Base-by-base conservation (phyloP, 92 coral and sea anemone species). In the Paramuricea clavata region DNA sequence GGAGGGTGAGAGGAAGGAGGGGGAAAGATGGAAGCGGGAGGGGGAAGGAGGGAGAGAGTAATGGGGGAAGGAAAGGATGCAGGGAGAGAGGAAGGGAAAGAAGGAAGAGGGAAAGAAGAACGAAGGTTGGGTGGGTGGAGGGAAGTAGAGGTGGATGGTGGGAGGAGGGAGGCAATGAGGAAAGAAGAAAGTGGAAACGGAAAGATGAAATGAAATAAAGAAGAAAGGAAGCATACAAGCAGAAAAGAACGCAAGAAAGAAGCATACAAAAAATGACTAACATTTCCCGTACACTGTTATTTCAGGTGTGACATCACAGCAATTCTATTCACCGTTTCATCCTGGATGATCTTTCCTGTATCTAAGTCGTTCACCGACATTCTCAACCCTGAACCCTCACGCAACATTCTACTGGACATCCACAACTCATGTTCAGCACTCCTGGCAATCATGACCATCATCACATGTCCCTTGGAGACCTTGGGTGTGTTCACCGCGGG, bases 391-490 rank as follows among this genome's bases (percentile, higher is more conserved):
- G 44, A 71, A 52, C 86, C 78, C 31, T 78, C 87, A 9, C 87
- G 73, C 10, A 82, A 85, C 32, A 92, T 94, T 52, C 83, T 94
- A 3, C 74, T 93, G 2, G 88, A 87, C 16, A 93, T 97, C 52
- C 99, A 97, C 87, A 91, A 92, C 76, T 75, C 95, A 75, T 94
- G 99, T 81, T 94, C 97, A 50, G 92, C 97, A 49, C 91, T 97
- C 54, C 77, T 94, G 35, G 93, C 98, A 12, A 89, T 94, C 26
- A 87, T 97, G 99, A 78, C 95, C n/a, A 65, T 97, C 30, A 93
- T 97, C 0, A 84, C 94, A 10, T 91, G 95, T 42, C 99, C 99
- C 0, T 57, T 97, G 61, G 98, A 97, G 44, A 82, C 80, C 30
- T 81, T 97, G 61, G 93, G 95, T 79, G 8, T 79, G 54, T 79